Conservation (phyloP, 2,888 invertebrate genomes). For the Muscina levida region DNA sequence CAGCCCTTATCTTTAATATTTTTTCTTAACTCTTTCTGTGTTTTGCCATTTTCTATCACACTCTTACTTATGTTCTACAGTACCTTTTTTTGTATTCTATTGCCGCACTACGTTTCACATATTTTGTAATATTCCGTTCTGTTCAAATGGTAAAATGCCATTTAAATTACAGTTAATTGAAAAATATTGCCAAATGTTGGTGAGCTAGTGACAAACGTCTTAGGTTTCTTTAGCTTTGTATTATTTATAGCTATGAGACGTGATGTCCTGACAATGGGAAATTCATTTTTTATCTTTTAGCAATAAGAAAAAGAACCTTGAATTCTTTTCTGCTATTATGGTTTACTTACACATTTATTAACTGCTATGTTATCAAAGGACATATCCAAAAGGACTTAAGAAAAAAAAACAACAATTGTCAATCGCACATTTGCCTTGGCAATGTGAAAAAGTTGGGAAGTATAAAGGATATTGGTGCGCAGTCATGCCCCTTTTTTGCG, state of each 20-base stretch:
- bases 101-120: no score
- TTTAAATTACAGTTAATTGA: background rate
- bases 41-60: no score
- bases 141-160: no score
- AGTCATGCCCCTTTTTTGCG: background rate
- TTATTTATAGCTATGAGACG: slow-evolving; percentile 39
- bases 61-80: no score
- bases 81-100: no score
- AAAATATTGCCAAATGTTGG: background rate
- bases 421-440: slow-evolving; percentile 39
- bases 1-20: no score
- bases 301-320: background rate
- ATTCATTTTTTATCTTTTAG: slow-evolving; percentile 10
- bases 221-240: background rate
- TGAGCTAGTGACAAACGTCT: no score
- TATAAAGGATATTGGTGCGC: background rate
- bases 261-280: slow-evolving; percentile 28
- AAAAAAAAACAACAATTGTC: slow-evolving; percentile 24
- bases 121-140: no score
- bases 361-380: no score
- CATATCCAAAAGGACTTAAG: no score
- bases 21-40: no score
- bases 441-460: background rate
- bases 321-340: background rate
- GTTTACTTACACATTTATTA: slow-evolving; percentile 16